Percentiles rank a stretch among this genome's conserved stretches.
phyloP scores from a whole-genome alignment of 2,113 vertebrate genomes.

The Oreochromis aureus region DNA sequence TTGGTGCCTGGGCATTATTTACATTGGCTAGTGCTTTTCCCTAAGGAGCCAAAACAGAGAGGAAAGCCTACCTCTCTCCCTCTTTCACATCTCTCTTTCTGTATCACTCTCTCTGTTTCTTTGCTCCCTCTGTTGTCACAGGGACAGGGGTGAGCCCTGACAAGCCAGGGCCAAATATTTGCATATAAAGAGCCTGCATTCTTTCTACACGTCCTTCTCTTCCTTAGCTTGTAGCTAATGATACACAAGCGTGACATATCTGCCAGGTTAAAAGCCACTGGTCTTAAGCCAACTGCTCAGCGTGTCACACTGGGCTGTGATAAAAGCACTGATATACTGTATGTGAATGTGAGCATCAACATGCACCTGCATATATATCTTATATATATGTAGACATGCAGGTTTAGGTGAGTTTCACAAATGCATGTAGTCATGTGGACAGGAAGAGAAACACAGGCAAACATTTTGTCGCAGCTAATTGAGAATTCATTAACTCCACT shows the following conservation, averaged over 20 bases:
- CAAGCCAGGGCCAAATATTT: conserved; percentile 57
- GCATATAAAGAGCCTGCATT: conserved; percentile 53
- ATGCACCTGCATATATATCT: not conserved
- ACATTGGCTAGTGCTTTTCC: conserved; percentile 11
- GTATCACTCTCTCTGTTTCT: conserved; percentile 27
- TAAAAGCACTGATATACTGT: not conserved
- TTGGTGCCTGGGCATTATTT: conserved; percentile 9
- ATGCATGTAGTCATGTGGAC: not conserved
- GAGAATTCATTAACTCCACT: conserved; percentile 31
- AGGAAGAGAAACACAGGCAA: not conserved
- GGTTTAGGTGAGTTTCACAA: not conserved
- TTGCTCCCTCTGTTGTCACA: conserved; percentile 50
- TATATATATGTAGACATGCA: not conserved
- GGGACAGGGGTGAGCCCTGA: conserved; percentile 63
- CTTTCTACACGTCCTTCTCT: conserved; percentile 22
- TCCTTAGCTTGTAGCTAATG: conserved; percentile 37
- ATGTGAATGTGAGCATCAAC: not conserved
- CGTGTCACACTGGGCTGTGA: conserved; percentile 3
- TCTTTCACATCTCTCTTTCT: not conserved
- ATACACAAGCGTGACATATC: conserved; percentile 39
- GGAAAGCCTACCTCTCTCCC: not conserved
- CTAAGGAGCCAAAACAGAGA: conserved; percentile 4
- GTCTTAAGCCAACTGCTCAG: conserved; percentile 36
- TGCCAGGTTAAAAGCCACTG: conserved; percentile 44
- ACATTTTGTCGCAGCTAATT: conserved; percentile 13